These are phyloP conservation scores for Apoda limacodes DNA, from an alignment of 2,888 invertebrate species.

Conservation along the genomic window DNA sequence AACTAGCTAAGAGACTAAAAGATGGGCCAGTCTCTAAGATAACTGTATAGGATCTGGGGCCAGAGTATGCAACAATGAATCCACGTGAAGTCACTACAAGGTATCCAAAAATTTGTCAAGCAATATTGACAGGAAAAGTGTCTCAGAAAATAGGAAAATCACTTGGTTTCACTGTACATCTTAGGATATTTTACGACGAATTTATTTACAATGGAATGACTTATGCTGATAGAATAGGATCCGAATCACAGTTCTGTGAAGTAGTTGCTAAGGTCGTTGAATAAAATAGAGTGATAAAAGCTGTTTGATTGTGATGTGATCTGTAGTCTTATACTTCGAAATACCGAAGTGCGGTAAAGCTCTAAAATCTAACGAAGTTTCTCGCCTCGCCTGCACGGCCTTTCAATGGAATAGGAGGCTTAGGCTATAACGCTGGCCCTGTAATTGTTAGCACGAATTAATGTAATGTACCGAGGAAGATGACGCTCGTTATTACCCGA, in stretches of 20 bases:
- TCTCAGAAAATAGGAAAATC: constrained; percentile 69
- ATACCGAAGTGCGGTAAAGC: no score
- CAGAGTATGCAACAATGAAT: constrained; percentile 40
- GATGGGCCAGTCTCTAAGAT: constrained; percentile 42
- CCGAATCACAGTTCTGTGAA: constrained; percentile 36
- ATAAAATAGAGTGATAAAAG: no score
- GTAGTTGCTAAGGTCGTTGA: constrained; percentile 26
- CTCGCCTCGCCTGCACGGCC: no score
- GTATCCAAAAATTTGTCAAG: constrained; percentile 66
- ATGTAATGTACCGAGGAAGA: no score
- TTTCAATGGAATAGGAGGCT: no score
- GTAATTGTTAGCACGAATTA: no score
- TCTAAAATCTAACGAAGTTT: no score
- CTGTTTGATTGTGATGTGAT: no score
- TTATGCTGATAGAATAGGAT: constrained; percentile 67
- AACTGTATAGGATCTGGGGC: constrained; percentile 45
- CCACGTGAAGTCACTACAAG: constrained; percentile 31
- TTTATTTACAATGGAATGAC: constrained; percentile 69
- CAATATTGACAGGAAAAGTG: constrained; percentile 68
- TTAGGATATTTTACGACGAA: constrained; percentile 60
- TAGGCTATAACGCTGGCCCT: no score
- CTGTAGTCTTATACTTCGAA: no score
- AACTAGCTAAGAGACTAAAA: constrained; percentile 55
- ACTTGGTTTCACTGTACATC: constrained; percentile 63
- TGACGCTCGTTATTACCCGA: no score